Conservation (phyloP, 2,113 vertebrate genomes). For the Gorsachius goisagi region DNA sequence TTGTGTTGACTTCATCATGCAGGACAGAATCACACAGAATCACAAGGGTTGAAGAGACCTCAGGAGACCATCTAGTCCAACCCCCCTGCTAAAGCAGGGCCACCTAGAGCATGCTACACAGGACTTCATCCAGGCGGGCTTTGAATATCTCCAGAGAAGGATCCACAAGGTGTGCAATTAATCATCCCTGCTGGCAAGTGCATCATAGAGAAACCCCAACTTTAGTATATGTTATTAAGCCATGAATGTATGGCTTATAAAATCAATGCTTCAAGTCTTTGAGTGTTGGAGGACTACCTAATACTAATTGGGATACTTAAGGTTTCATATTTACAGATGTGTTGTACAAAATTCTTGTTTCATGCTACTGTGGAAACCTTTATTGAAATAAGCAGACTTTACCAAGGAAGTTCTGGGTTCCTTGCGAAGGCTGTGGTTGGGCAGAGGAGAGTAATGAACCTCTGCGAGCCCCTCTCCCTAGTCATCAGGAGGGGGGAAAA, state of each 20-base stretch:
- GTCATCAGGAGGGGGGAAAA: background rate
- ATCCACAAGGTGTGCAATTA: background rate
- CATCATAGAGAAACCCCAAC: background rate
- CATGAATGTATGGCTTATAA: background rate
- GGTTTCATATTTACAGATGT: background rate
- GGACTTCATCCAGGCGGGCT: no score
- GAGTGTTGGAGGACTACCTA: background rate
- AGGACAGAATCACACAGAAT: no score
- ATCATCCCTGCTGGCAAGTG: background rate
- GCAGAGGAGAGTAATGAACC: background rate
- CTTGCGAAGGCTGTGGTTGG: background rate
- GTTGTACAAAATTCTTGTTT: background rate
- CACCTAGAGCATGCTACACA: no score
- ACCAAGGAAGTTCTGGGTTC: background rate
- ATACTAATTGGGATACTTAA: background rate
- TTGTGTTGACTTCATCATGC: background rate
- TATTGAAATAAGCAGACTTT: background rate
- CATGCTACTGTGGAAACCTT: background rate
- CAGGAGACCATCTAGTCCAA: no score
- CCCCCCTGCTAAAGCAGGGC: no score
- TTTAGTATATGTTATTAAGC: background rate
- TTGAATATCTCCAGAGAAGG: no score
- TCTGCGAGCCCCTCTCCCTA: fast-evolving
- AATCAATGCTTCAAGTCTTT: background rate
- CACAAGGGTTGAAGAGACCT: no score